A percentile compares a stretch with the other conserved stretches of the same genome.
These are phyloP conservation scores for Perizoma flavofasciatum DNA, from an alignment of 2,888 invertebrate genomes.

Conservation along the genomic window DNA sequence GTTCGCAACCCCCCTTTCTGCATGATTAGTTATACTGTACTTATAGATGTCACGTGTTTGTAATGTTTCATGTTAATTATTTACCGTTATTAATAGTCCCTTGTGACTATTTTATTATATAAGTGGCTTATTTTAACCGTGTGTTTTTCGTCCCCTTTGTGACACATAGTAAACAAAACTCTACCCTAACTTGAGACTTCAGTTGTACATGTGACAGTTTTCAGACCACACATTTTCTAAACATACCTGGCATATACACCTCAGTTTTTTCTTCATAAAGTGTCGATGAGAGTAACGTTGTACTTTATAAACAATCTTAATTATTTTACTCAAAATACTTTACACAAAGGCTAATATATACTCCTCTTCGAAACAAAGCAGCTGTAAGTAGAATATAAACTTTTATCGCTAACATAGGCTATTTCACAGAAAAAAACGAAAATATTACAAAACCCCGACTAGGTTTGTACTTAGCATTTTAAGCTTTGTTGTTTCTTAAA, in stretches of 20 bases:
- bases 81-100: constrained; percentile 26
- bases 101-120: constrained; percentile 20
- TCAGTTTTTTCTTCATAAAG: not conserved
- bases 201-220: constrained; percentile 8
- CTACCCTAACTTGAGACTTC: constrained; percentile 8
- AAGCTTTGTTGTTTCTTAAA: too few relatives aligned
- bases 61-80: constrained; percentile 58
- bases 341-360: constrained; percentile 1
- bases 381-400: not conserved
- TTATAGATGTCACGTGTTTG: constrained; percentile 76
- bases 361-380: constrained; percentile 8
- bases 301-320: not conserved
- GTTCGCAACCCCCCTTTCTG: constrained; percentile 83
- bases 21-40: constrained; percentile 76
- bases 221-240: constrained; percentile 14
- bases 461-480: too few relatives aligned
- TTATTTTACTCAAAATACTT: not conserved
- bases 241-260: constrained; percentile 1
- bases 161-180: constrained; percentile 3
- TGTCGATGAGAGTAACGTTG: not conserved
- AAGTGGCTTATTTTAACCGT: constrained; percentile 11
- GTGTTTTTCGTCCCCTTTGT: constrained; percentile 12
- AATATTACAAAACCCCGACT: not conserved
- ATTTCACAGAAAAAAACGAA: not conserved
- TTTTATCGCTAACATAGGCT: too few relatives aligned